Evolutionary conservation across 2,113 vertebrate species (phyloP).

Genomic region (Seriola aureovittata): DNA sequence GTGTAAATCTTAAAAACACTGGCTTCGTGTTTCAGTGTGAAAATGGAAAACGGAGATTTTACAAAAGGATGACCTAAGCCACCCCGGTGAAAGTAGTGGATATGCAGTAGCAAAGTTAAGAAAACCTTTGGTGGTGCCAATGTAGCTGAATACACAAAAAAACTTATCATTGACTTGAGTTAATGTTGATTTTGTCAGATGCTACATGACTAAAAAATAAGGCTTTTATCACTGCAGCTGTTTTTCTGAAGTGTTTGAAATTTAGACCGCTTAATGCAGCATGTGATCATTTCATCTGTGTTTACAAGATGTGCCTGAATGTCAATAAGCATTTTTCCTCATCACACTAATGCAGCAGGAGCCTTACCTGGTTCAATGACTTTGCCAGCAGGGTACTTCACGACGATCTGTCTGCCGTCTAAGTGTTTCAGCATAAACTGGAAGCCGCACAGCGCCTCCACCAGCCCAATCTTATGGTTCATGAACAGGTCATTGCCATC

Average conservation of each 20-base stretch:
- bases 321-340: background rate
- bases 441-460: constrained; percentile 97
- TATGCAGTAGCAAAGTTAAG: too few species aligned
- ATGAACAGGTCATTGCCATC: constrained; percentile 96
- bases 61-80: too few species aligned
- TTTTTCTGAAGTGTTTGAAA: too few species aligned
- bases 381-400: constrained; percentile 97
- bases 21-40: background rate
- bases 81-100: background rate
- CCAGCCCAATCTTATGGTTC: constrained; percentile 95
- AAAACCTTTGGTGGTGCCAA: too few species aligned
- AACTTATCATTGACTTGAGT: too few species aligned
- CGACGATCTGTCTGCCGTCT: constrained; percentile 94
- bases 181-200: too few species aligned
- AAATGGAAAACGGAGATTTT: too few species aligned
- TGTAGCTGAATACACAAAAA: too few species aligned
- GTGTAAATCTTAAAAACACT: background rate
- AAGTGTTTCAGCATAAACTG: constrained; percentile 97
- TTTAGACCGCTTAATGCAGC: background rate
- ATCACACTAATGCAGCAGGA: background rate
- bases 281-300: background rate
- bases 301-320: background rate
- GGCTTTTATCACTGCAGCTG: too few species aligned
- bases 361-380: constrained; percentile 94
- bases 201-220: too few species aligned